Evolutionary conservation across 1,140 invertebrate species (phyloP).

Genomic region (Nebria ingens): DNA sequence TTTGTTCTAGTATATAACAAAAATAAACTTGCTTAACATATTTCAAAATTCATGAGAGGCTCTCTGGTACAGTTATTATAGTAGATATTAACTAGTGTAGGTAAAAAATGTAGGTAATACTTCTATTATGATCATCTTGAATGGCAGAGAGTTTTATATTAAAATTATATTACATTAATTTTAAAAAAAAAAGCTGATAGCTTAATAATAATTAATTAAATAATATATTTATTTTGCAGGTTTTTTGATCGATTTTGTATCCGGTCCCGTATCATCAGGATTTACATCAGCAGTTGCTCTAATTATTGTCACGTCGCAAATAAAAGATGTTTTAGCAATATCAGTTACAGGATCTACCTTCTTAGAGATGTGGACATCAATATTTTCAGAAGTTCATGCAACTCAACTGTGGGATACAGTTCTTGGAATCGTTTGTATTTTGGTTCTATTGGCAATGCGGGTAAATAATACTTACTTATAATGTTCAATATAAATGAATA

Average conservation of each 20-base stretch:
- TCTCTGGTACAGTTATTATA: no score
- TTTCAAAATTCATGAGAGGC: no score
- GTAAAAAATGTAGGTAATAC: no score
- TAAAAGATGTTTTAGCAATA: slow-evolving; percentile 76
- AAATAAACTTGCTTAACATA: no score
- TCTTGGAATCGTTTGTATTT: slow-evolving; percentile 61
- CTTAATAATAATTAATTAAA: no score
- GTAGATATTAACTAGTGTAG: no score
- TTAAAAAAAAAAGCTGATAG: no score
- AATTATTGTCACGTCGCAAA: slow-evolving; percentile 79
- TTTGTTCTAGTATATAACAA: no score
- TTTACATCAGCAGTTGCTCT: slow-evolving; percentile 89
- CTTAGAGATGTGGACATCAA: slow-evolving; percentile 57
- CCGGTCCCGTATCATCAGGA: slow-evolving; percentile 82
- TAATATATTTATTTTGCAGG: slow-evolving; percentile 56
- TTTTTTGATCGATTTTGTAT: slow-evolving; percentile 89
- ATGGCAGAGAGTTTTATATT: no score
- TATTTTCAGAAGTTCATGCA: slow-evolving; percentile 48
- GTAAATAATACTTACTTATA: slow-evolving; percentile 44
- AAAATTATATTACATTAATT: no score
- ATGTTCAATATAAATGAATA: no score
- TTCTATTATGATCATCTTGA: no score
- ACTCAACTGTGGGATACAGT: slow-evolving; percentile 55
- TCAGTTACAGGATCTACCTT: slow-evolving; percentile 61
- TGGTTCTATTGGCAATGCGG: slow-evolving; percentile 56